Evolutionary conservation across 2,113 vertebrate species (phyloP).

Genomic region (Mirza zaza): DNA sequence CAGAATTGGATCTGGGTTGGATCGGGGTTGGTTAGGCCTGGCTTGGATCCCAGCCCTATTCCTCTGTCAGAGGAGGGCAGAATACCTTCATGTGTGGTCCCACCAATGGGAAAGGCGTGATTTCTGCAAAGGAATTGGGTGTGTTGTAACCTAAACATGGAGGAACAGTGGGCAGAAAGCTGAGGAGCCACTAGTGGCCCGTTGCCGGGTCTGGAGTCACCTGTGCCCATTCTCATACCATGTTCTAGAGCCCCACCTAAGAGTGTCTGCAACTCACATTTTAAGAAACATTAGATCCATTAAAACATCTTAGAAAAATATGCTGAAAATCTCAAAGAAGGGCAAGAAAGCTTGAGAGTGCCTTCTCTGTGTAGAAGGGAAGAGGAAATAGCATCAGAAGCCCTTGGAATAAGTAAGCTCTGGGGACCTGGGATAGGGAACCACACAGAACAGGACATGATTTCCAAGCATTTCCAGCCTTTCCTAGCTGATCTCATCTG

Average conservation of each 20-base stretch:
- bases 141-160: background rate
- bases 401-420: background rate
- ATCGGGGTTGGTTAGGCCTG: background rate
- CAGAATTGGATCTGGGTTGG: background rate
- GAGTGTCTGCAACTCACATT: background rate
- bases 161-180: background rate
- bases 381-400: background rate
- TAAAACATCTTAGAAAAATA: background rate
- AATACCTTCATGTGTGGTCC: background rate
- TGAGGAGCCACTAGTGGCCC: accelerated
- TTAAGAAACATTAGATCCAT: background rate
- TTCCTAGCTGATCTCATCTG: background rate
- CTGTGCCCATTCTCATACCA: background rate
- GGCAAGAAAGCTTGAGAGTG: background rate
- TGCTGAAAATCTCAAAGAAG: background rate
- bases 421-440: too few species aligned
- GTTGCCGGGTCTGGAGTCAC: accelerated
- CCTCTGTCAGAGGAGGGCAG: background rate
- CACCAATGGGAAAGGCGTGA: too few species aligned
- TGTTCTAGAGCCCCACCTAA: background rate
- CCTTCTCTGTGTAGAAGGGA: background rate
- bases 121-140: background rate
- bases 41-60: background rate
- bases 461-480: background rate
- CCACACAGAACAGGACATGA: background rate